These are phyloP conservation scores for Oncopodura yosiiana DNA, from an alignment of 1,140 invertebrate genomes.

Conservation along the genomic window DNA sequence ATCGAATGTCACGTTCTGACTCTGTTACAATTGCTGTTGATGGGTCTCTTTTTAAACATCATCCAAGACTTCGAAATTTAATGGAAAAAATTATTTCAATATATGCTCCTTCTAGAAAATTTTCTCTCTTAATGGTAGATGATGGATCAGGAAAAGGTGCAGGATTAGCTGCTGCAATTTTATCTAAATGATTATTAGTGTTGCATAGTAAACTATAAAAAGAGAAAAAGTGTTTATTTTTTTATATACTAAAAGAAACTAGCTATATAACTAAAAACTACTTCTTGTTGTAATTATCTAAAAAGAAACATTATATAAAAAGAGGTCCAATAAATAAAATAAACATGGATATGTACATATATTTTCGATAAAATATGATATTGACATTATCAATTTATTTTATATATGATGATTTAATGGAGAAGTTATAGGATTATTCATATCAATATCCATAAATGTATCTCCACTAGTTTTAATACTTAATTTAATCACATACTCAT, in stretches of 20 bases:
- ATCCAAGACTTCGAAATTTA: constrained; percentile 64
- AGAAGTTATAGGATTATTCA: constrained; percentile 22
- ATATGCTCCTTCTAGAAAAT: constrained; percentile 53
- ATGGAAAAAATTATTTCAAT: constrained; percentile 62
- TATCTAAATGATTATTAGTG: constrained; percentile 34
- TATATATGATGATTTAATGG: constrained; percentile 18
- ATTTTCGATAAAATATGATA: too few relatives aligned
- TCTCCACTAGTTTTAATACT: constrained; percentile 21
- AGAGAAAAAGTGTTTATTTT: too few relatives aligned
- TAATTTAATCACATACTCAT: constrained; percentile 18
- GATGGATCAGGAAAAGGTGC: constrained; percentile 74
- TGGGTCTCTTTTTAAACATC: constrained; percentile 75
- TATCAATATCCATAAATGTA: constrained; percentile 21
- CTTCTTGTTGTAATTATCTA: too few relatives aligned
- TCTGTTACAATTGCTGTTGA: constrained; percentile 64
- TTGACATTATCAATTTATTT: too few relatives aligned
- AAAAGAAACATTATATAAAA: too few relatives aligned
- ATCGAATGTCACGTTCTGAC: constrained; percentile 55
- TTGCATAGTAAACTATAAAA: neutral
- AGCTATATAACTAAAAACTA: too few relatives aligned
- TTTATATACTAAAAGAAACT: too few relatives aligned
- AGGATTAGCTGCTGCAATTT: constrained; percentile 61
- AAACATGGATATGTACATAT: too few relatives aligned
- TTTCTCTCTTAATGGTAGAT: constrained; percentile 58
- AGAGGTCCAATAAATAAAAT: neutral